Evolutionary conservation across 2,888 invertebrate species (phyloP), one percentile per base, ranked within the genome.

Genomic region (Cheilosia vernalis): DNA sequence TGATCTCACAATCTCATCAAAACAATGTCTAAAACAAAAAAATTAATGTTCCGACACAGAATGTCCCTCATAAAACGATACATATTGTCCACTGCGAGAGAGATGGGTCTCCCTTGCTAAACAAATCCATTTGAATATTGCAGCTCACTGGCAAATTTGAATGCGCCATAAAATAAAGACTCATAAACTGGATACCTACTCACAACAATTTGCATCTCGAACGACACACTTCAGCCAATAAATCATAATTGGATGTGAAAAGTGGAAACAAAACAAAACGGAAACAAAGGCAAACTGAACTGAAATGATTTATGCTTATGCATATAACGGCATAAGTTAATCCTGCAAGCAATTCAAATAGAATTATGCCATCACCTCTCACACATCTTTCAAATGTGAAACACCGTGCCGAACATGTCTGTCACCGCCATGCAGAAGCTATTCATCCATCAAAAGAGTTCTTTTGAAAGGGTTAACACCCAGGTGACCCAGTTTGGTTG

Each of bases 381-480:
- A 27, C 64, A 55, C n/a, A 55, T 74, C 69, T 66, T 47, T 30
- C 27, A 6, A 60, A 37, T 19, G n/a, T 37, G 6, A 51, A 17
- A 42, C 47, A 13, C 24, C 37, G 13, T n/a, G 44, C 55, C 30
- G 44, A 72, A 53, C 19, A 30, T 33, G 51, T 70, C 69, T 47
- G 63, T 47, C 70, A 47, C 30, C 33, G 60, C 49, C 49, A 63
- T 21, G 13, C 42, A 53, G 30, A 47, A 60, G 51, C 58, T 76
- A 85, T 60, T 76, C 81, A 81, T 81, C 85, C 72, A 66, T 56
- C 81, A 77, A 72, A 85, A 70, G 60, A 72, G 56, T 60, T 74
- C 73, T 83, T 69, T 63, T 58, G 73, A 63, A 58, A 27, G 80
- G 77, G 72, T 58, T 85, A 85, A 85, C 81, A 85, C 85, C 85